Evolutionary conservation across 1,140 invertebrate genomes (phyloP).

Genomic region (Aphis craccivora): DNA sequence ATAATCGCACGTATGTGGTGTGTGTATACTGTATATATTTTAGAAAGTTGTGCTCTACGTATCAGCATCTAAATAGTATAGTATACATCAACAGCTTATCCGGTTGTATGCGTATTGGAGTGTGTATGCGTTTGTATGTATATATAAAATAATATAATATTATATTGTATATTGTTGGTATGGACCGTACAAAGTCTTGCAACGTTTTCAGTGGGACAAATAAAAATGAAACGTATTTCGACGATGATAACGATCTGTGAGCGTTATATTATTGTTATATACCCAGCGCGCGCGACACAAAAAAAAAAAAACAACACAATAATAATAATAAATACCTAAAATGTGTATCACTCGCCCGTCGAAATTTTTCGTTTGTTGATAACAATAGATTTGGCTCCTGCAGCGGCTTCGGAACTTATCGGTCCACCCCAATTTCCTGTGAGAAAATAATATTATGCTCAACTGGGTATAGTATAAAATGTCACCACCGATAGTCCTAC

Average conservation of each 20-base stretch:
- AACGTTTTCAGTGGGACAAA: slow-evolving; percentile 29
- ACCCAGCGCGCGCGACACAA: not conserved
- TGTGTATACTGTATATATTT: not conserved
- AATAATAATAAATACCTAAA: not conserved
- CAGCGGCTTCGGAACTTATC: not conserved
- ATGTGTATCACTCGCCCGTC: not conserved
- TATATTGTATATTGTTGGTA: not conserved
- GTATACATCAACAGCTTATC: not conserved
- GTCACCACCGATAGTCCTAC: not conserved
- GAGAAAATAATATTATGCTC: not conserved
- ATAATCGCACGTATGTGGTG: not conserved
- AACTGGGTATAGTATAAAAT: not conserved
- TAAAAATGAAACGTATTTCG: slow-evolving; percentile 10
- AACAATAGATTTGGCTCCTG: slow-evolving; percentile 2
- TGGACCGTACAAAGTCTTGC: not conserved
- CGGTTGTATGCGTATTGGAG: not conserved
- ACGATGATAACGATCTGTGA: slow-evolving; percentile 30
- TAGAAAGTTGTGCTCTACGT: not conserved
- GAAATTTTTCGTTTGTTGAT: not conserved
- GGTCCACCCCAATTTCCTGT: slow-evolving; percentile 21
- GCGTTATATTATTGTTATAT: slow-evolving; percentile 14
- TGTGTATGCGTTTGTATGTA: not conserved
- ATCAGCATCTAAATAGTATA: not conserved
- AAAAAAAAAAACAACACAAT: not conserved
- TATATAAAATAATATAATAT: not conserved